Evolutionary conservation across 2,113 vertebrate genomes (phyloP).

Genomic region (Illadopsis cleaveri): DNA sequence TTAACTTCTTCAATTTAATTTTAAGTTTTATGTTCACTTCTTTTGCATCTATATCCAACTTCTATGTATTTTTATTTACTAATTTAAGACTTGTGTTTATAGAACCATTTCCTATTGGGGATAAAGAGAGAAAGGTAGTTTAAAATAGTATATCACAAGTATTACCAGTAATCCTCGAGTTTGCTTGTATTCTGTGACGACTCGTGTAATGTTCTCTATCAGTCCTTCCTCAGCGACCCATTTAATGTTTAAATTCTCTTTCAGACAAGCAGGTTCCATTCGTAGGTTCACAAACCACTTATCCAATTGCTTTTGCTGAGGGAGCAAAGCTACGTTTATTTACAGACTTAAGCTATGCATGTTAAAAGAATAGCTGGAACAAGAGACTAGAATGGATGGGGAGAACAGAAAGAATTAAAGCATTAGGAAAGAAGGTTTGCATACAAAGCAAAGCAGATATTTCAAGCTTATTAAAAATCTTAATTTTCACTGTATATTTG

Average conservation of each 20-base stretch:
- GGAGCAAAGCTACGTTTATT: not conserved
- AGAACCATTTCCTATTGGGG: not conserved
- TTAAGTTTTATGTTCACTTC: not conserved
- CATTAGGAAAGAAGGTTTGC: not conserved
- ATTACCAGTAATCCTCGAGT: slow-evolving; percentile 84
- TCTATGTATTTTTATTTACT: not conserved
- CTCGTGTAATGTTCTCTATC: slow-evolving; percentile 81
- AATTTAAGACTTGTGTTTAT: not conserved
- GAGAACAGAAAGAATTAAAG: not conserved
- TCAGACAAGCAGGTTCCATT: slow-evolving; percentile 79
- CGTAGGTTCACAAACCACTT: slow-evolving; percentile 80
- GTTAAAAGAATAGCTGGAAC: not conserved
- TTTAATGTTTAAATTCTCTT: slow-evolving; percentile 80
- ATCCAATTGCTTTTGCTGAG: slow-evolving; percentile 82
- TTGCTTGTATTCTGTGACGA: slow-evolving; percentile 85
- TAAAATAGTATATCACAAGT: not conserved
- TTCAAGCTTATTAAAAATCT: not conserved
- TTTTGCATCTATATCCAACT: not conserved
- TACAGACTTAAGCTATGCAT: not conserved
- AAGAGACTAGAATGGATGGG: not conserved
- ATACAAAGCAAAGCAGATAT: not conserved
- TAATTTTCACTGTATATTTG: not conserved
- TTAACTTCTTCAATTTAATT: not conserved
- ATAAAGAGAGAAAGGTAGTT: not conserved
- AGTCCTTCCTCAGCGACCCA: slow-evolving; percentile 86